Percentiles rank a stretch among this genome's conserved stretches.
Evolutionary conservation across 2,797 vertebrate species (phyloP).

Genomic region (Menidia menidia): DNA sequence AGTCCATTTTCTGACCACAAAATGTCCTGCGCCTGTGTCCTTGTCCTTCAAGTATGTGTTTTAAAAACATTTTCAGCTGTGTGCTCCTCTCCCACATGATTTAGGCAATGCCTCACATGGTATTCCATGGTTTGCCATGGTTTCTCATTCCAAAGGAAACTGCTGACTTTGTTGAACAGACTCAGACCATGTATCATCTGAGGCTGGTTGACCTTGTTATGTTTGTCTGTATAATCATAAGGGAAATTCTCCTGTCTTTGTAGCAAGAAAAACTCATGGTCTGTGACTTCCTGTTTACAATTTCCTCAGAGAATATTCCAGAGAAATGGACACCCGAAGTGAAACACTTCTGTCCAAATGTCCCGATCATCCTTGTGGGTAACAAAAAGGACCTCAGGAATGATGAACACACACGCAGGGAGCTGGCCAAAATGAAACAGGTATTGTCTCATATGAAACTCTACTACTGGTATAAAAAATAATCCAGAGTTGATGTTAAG

Average conservation of each 20-base stretch:
- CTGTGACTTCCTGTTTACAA: background rate
- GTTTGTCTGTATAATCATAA: slow-evolving; percentile 37
- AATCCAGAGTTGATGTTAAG: background rate
- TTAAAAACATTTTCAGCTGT: background rate
- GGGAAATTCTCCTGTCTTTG: slow-evolving; percentile 44
- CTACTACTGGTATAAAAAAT: background rate
- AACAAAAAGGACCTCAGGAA: slow-evolving; percentile 99
- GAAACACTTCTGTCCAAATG: slow-evolving; percentile 98
- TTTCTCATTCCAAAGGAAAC: slow-evolving; percentile 32
- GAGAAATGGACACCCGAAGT: slow-evolving; percentile 99
- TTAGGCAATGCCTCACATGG: slow-evolving; percentile 13
- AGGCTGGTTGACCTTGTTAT: slow-evolving; percentile 32
- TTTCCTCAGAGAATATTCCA: slow-evolving; percentile 95
- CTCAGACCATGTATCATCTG: slow-evolving; percentile 16
- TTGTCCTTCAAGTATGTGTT: background rate
- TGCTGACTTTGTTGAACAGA: slow-evolving; percentile 11
- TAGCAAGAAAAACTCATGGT: slow-evolving; percentile 17
- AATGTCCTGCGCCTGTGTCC: background rate
- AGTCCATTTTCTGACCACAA: background rate
- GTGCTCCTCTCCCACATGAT: background rate
- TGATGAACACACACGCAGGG: slow-evolving; percentile 96
- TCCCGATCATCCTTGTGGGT: slow-evolving; percentile 98
- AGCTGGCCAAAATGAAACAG: slow-evolving; percentile 99
- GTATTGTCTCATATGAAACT: slow-evolving; percentile 55
- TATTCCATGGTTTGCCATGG: slow-evolving; percentile 7